Evolutionary conservation across 2,888 invertebrate species (phyloP).

Genomic region (Hypomecis punctinalis): DNA sequence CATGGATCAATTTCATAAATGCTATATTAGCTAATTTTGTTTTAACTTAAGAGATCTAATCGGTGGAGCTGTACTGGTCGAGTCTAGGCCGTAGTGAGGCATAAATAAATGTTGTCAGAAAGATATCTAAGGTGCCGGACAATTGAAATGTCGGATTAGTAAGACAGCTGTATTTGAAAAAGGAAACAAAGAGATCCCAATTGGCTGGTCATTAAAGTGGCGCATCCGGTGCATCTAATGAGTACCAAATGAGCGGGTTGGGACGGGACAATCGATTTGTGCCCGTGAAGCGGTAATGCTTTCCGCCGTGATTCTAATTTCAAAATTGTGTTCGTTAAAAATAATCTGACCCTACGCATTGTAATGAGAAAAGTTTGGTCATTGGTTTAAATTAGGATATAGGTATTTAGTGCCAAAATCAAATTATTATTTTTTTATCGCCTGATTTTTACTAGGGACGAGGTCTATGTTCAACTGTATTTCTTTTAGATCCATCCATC

Average conservation of each 20-base stretch:
- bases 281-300: slow-evolving; percentile 76
- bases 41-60: too few species aligned
- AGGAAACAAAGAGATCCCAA: slow-evolving; percentile 62
- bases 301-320: slow-evolving; percentile 65
- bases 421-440: too few species aligned
- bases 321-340: slow-evolving; percentile 37
- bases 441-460: too few species aligned
- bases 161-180: slow-evolving; percentile 39
- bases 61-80: too few species aligned
- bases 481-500: too few species aligned
- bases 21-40: too few species aligned
- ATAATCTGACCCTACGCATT: slow-evolving; percentile 22
- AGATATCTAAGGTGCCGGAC: too few species aligned
- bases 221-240: slow-evolving; percentile 79
- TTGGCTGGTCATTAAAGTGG: slow-evolving; percentile 74
- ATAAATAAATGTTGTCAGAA: too few species aligned
- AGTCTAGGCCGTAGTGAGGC: too few species aligned
- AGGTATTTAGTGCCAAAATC: background rate
- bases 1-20: too few species aligned
- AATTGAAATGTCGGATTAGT: too few species aligned
- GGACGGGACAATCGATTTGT: slow-evolving; percentile 78
- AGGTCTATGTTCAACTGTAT: too few species aligned
- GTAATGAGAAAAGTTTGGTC: background rate
- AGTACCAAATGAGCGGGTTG: slow-evolving; percentile 81
- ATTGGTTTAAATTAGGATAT: slow-evolving; percentile 6